These are phyloP conservation scores for Drosophila maculinotata DNA, from an alignment of 2,888 invertebrate species.

Conservation along the genomic window DNA sequence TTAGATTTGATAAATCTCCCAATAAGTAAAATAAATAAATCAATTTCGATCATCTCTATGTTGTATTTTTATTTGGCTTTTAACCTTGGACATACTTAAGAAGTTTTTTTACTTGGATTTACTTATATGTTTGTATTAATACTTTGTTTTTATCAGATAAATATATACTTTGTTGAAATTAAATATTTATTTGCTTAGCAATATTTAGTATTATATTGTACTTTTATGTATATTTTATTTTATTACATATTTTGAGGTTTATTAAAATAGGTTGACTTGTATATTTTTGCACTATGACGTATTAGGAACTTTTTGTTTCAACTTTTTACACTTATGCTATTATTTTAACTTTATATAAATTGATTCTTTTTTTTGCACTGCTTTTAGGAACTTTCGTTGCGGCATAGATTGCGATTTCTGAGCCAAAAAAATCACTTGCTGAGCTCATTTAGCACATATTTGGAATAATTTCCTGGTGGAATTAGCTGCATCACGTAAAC, in stretches of 20 bases:
- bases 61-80: not conserved
- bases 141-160: not conserved
- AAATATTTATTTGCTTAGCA: slow-evolving; percentile 3
- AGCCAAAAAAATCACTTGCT: slow-evolving; percentile 1
- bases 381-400: slow-evolving; percentile 66
- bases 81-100: not conserved
- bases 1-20: too few relatives aligned
- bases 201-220: too few relatives aligned
- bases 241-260: too few relatives aligned
- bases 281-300: slow-evolving; percentile 39
- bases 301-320: slow-evolving; percentile 64
- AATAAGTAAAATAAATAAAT: too few relatives aligned
- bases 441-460: slow-evolving; percentile 10
- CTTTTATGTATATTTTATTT: slow-evolving; percentile 7
- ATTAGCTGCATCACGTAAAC: slow-evolving; percentile 44
- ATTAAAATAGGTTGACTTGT: too few relatives aligned
- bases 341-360: not conserved
- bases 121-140: not conserved
- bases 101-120: too few relatives aligned
- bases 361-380: slow-evolving; percentile 46
- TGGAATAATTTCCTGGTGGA: slow-evolving; percentile 4
- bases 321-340: slow-evolving; percentile 13
- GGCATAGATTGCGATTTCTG: slow-evolving; percentile 6
- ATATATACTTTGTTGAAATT: not conserved
- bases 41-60: too few relatives aligned